Conservation (phyloP, 2,113 vertebrate species). For the Pantherophis guttatus region DNA sequence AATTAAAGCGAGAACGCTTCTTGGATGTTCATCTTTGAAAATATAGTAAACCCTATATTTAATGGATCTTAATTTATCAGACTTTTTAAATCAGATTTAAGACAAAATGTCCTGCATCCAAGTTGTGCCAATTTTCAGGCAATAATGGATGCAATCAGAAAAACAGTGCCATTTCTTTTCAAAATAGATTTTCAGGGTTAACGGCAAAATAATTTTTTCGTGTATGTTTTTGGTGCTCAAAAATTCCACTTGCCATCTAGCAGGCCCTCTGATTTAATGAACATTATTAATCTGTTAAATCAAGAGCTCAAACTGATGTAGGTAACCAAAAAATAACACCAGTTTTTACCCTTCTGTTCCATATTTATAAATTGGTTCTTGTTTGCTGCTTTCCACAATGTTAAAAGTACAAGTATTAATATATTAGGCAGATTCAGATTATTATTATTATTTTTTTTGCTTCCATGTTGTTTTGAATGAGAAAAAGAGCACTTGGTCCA, state of each 20-base stretch:
- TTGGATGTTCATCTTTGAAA: neutral
- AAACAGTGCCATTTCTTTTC: neutral
- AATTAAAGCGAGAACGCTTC: neutral
- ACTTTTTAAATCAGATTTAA: neutral
- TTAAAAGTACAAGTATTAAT: neutral
- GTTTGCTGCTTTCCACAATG: neutral
- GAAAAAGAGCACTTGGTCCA: neutral
- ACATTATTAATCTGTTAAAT: neutral
- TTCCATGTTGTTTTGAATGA: neutral
- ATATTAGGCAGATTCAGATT: neutral
- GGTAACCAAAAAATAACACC: neutral
- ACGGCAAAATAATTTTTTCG: neutral
- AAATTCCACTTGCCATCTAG: neutral
- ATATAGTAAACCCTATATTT: neutral
- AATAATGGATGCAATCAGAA: neutral
- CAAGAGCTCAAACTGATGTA: neutral
- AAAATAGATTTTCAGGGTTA: neutral
- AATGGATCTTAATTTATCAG: neutral
- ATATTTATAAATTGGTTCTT: neutral
- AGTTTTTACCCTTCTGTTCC: neutral
- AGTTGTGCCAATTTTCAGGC: neutral
- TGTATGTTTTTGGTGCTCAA: neutral
- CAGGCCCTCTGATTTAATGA: neutral
- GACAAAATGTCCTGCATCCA: neutral
- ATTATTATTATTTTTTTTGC: too few relatives aligned